phyloP scores from a whole-genome alignment of 2,888 invertebrate species.

The Dorcus hopei region DNA sequence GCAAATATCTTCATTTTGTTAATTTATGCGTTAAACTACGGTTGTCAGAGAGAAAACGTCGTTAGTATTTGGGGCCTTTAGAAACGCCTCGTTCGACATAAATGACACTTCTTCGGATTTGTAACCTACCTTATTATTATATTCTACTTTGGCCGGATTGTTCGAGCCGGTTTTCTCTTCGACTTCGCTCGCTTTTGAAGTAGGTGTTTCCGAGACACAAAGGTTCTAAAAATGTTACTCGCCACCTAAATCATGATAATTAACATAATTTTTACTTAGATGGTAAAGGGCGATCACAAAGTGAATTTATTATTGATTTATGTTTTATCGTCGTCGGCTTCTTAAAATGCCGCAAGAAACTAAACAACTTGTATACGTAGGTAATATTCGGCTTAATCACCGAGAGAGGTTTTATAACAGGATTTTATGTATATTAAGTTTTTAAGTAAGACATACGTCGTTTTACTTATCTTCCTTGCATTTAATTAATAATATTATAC shows the following conservation, averaged over 20 bases:
- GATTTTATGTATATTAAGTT: too few species aligned
- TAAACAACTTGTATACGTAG: too few species aligned
- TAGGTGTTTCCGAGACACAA: slow-evolving; percentile 12
- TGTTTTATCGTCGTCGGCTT: background rate
- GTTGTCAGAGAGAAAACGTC: slow-evolving; percentile 32
- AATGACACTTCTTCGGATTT: slow-evolving; percentile 37
- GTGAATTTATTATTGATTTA: background rate
- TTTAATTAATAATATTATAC: too few species aligned
- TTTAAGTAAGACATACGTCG: too few species aligned
- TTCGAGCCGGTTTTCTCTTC: slow-evolving; percentile 19
- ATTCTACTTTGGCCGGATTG: slow-evolving; percentile 34
- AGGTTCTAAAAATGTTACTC: background rate
- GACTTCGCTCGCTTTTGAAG: background rate
- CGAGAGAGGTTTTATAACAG: too few species aligned
- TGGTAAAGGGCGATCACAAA: background rate
- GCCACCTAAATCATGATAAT: slow-evolving; percentile 5
- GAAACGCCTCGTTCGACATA: slow-evolving; percentile 35
- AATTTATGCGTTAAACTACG: slow-evolving; percentile 8
- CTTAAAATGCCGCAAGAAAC: too few species aligned
- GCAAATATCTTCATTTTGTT: slow-evolving; percentile 36
- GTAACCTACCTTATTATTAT: slow-evolving; percentile 41
- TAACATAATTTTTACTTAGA: slow-evolving; percentile 5
- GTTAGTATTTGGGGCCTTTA: slow-evolving; percentile 35
- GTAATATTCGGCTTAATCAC: too few species aligned
- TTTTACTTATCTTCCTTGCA: too few species aligned